phyloP scores from a whole-genome alignment of 2,113 vertebrate species.

The Lipophrys pholis region DNA sequence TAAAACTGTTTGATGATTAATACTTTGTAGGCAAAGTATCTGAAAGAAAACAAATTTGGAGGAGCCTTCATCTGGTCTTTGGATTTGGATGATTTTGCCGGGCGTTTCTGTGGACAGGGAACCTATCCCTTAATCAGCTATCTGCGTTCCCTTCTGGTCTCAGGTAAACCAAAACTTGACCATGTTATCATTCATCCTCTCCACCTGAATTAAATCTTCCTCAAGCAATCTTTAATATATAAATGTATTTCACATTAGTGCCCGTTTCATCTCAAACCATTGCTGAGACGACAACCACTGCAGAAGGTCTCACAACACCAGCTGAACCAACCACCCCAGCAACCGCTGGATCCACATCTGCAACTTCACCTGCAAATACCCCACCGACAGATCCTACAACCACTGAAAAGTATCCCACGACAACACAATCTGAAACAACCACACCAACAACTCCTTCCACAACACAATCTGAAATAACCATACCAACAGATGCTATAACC shows the following conservation, averaged over 20 bases:
- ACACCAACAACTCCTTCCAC: too few relatives aligned
- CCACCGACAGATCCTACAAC: too few relatives aligned
- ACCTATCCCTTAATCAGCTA: constrained; percentile 80
- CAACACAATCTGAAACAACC: too few relatives aligned
- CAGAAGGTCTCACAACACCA: too few relatives aligned
- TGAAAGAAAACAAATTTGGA: constrained; percentile 82
- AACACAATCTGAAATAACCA: too few relatives aligned
- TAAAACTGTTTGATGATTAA: too few relatives aligned
- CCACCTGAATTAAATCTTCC: background rate
- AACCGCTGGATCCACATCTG: too few relatives aligned
- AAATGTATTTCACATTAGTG: background rate
- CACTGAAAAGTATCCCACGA: too few relatives aligned
- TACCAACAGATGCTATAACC: too few relatives aligned
- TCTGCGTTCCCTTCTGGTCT: constrained; percentile 73
- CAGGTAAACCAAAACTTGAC: constrained; percentile 50
- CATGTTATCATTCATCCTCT: background rate
- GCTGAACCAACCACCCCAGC: too few relatives aligned
- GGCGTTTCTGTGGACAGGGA: constrained; percentile 83
- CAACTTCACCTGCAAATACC: too few relatives aligned
- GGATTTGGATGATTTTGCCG: constrained; percentile 86
- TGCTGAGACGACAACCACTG: too few relatives aligned
- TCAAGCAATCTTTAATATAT: background rate
- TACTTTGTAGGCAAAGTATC: constrained; percentile 73
- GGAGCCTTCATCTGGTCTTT: constrained; percentile 87
- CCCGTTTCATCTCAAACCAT: constrained; percentile 31